Base-by-base conservation (phyloP, 2,113 vertebrate species). In the Theropithecus gelada region DNA sequence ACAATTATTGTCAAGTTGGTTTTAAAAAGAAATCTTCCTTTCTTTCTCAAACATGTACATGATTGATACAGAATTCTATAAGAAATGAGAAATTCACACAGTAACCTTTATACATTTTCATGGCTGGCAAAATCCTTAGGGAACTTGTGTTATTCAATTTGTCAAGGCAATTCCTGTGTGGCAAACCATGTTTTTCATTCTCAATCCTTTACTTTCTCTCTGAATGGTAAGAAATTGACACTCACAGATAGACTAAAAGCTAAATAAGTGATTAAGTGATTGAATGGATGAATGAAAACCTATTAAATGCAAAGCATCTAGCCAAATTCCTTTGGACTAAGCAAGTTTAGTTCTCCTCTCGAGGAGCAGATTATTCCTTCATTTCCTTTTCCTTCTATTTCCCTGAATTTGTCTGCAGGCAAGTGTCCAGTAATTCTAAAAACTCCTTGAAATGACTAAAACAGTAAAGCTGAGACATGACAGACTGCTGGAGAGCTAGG, bases 141-240 rank as follows among this genome's bases (percentile, higher is more conserved):
- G 76, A 93, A 93, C 12, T 82, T 83, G 43, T 52, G 38, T 48
- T 91, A 79, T 76, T 96, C 89, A 38, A 48, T 92, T 92, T 30
- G 38, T 83, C 90, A 83, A 80, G 80, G 45, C 17, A 79, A 86
- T 78, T 96, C 38, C 93, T 84, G 64, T 75, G 25, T 76, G 75
- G 35, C 38, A 72, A 61, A 43, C 17, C 45, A 70, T 70, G 35
- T 90, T 87, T 95, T 92, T 76, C 38, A 89, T 16, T 76, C 32
- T n/a, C 6, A 72, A 2, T 85, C 72, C 38, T 93, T 76, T 38
- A n/a, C 48, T 81, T 94, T 20, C 18, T 50, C 76, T 32, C 35
- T 68, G 17, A 91, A 22, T 52, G 35, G 88, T 11, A 22, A 50
- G 45, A 88, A 96, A 82, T n/a, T 61, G 32, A 73, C 75, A 7